These are phyloP conservation scores for Alviniconcha marisindica DNA, from an alignment of 1,140 invertebrate species.

Conservation along the genomic window DNA sequence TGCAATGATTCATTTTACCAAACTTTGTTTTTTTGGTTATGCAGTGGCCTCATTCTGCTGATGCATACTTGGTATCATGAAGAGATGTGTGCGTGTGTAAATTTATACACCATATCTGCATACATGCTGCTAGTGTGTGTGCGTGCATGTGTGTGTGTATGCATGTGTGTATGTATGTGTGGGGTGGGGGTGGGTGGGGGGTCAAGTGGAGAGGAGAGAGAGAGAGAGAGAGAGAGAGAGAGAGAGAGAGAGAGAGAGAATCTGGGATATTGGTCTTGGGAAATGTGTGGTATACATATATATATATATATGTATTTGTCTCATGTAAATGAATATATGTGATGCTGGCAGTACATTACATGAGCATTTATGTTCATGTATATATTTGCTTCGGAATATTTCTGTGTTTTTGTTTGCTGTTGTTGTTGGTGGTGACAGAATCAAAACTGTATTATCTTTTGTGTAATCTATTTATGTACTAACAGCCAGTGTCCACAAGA, in stretches of 20 bases:
- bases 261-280: background rate
- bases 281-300: background rate
- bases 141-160: background rate
- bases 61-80: too few relatives aligned
- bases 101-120: too few relatives aligned
- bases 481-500: too few relatives aligned
- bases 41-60: too few relatives aligned
- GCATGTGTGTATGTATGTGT: background rate
- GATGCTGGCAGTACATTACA: background rate
- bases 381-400: background rate
- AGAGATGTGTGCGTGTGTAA: conserved; percentile 10
- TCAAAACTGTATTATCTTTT: too few relatives aligned
- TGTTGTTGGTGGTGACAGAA: too few relatives aligned
- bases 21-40: too few relatives aligned
- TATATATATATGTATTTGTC: background rate
- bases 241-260: background rate
- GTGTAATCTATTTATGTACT: too few relatives aligned
- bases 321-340: background rate
- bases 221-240: background rate
- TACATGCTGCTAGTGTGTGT: too few relatives aligned
- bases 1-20: too few relatives aligned
- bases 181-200: background rate
- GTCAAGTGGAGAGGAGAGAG: background rate
- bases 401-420: background rate
- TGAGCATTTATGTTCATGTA: too few relatives aligned